Percentiles rank a stretch among this genome's conserved stretches.
phyloP scores from a whole-genome alignment of 2,888 invertebrate species.

The Coleophora flavipennella region DNA sequence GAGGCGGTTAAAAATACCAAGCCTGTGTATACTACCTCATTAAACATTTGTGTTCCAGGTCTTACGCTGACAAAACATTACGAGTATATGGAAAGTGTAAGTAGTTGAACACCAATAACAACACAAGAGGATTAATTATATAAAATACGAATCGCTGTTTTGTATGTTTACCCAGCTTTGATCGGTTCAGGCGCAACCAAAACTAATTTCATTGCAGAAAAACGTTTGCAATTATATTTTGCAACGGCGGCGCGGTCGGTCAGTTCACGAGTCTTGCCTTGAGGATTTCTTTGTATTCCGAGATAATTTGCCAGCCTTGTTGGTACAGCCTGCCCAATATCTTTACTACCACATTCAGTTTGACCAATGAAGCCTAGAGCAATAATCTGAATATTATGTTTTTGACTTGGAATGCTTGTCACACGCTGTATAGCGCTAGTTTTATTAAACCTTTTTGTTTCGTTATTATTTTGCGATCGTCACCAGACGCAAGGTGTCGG shows the following conservation, averaged over 20 bases:
- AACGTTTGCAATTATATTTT: constrained; percentile 7
- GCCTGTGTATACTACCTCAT: no score
- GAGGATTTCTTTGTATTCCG: constrained; percentile 5
- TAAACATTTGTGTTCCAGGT: no score
- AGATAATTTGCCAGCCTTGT: constrained; percentile 5
- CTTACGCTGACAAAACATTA: no score
- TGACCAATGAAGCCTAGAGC: neutral
- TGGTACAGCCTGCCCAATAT: constrained; percentile 1
- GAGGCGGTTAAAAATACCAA: no score
- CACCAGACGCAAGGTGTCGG: no score
- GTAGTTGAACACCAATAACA: no score
- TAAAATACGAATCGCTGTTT: no score
- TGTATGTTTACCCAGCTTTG: no score
- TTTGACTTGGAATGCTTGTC: neutral
- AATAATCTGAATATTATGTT: neutral
- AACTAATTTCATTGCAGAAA: neutral
- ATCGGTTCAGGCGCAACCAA: no score
- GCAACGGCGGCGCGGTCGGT: constrained; percentile 5
- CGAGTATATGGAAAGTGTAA: no score
- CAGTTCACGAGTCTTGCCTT: constrained; percentile 7
- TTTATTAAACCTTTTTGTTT: neutral
- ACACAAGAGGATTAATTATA: no score
- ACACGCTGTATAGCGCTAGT: neutral
- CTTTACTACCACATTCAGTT: constrained; percentile 61
- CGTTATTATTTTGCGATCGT: no score